Evolutionary conservation across 2,888 invertebrate species (phyloP).

Genomic region (Microctonus brassicae): DNA sequence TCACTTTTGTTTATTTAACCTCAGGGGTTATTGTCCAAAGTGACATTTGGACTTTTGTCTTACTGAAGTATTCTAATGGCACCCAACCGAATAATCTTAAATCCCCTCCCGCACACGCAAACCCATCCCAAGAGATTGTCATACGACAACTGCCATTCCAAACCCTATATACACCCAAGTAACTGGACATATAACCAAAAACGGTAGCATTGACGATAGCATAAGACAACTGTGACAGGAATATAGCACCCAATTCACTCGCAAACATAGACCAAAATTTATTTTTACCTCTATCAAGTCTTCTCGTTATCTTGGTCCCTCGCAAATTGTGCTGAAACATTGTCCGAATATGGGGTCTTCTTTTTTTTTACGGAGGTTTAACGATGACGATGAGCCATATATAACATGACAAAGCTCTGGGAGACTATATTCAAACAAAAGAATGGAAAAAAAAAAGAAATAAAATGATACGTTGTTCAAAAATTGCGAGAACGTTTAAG

Average conservation of each 20-base stretch:
- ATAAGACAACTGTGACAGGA: conserved; percentile 40
- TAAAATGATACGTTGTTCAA: conserved; percentile 30
- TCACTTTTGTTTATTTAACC: too few species aligned
- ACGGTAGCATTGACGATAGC: conserved; percentile 22
- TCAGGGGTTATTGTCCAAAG: too few species aligned
- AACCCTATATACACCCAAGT: conserved; percentile 7
- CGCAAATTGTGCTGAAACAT: too few species aligned
- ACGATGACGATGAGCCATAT: background rate
- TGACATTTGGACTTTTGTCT: too few species aligned
- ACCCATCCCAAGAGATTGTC: background rate
- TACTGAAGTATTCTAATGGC: too few species aligned
- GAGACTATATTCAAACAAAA: background rate
- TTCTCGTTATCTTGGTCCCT: conserved; percentile 16
- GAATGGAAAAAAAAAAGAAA: too few species aligned
- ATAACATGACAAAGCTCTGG: background rate
- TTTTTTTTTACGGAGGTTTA: conserved; percentile 9
- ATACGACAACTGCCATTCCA: background rate
- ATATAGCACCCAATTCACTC: conserved; percentile 65
- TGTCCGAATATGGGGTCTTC: too few species aligned
- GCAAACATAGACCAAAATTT: conserved; percentile 57
- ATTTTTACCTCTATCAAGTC: background rate
- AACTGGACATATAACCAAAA: conserved; percentile 11
- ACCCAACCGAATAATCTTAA: too few species aligned
- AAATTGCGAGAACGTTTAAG: conserved; percentile 59
- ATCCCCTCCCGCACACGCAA: too few species aligned